Base-by-base conservation (phyloP, 2,113 vertebrate genomes). In the Aramus guarauna region DNA sequence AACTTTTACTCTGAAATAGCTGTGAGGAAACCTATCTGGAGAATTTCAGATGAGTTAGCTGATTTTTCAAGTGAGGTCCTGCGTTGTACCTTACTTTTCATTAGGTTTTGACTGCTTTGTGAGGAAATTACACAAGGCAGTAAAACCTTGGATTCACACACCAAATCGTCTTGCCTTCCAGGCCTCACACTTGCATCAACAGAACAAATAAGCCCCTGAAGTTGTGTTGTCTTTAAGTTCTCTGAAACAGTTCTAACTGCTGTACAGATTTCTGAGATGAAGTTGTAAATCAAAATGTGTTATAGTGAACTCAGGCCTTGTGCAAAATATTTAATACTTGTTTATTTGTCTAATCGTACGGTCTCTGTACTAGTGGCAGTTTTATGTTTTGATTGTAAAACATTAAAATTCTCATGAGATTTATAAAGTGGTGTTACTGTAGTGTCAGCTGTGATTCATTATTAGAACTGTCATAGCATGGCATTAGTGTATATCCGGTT, bases 221-320 rank as follows among this genome's bases (percentile, higher is more conserved):
- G 50, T 41, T 90, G 36, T 76, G 24, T 62, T 79, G 45, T 84
- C 77, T 91, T 62, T 56, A 92, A 75, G 50, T 93, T 86, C 80
- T 97, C 80, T 83, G 72, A 83, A 90, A 62, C 48, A 66, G 36
- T 88, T 92, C 58, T 90, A 92, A 69, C 64, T 84, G 79, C 72
- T 97, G 95, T 96, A 97, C 89, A 97, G 84, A 94, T 92, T 85
- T 94, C 75, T 92, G 96, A 90, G 47, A 85, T 91, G 86, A 94
- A 91, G 50, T 78, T 97, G 94, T 96, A 94, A 96, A 95, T 96
- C 48, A 75, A 94, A 96, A 84, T 86, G 69, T 95, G 94, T 94
- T 88, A 74, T 90, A 94, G 97, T 97, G 92, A 96, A 92, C 95
- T 97, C 97, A 96, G 96, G 96, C 97, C 92, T 95, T 89, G 95